Evolutionary conservation across 2,797 vertebrate genomes (phyloP), one percentile per base, ranked within the genome.

Genomic region (Echeneis naucrates): DNA sequence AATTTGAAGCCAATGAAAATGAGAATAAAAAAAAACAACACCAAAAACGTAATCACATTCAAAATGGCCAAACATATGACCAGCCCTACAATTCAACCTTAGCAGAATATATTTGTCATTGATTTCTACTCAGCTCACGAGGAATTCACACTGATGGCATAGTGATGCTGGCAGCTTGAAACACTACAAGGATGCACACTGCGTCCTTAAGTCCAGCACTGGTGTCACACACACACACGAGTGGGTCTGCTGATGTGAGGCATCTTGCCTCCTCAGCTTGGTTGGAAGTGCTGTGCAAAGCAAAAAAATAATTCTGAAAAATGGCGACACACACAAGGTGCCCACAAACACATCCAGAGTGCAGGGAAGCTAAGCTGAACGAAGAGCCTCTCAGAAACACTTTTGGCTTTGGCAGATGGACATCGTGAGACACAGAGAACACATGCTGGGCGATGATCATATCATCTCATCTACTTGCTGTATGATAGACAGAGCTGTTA

Each of bases 391-490:
- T 81, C 61, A 69, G 38, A 78, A 90, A 88, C 79, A 90, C 84
- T 81, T 89, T 88, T 88, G 89, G 83, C 75, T 33, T 87, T 80
- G 86, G 70, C 59, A 75, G 71, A 78, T 2, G 24, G 68, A 77
- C 66, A 24, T 59, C 30, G 21, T 50, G 38, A 68, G 58, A 73
- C 4, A 19, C 5, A 33, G 58, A 63, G 33, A 50, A 37, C 54
- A 59, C 76, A 68, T 72, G 72, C 83, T 77, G 77, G 54, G 62
- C 4, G 23, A 72, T 26, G 33, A 56, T 55, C 21, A 14, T 30
- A 40, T 54, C 17, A 27, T 60, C 47, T 74, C 51, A 35, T 68
- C 57, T 14, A 17, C 33, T 62, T 47, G 32, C 47, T 0, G 51
- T 14, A 33, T 2, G 26, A 23, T 26, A 16, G 23, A 33, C 16